Evolutionary conservation across 2,797 vertebrate genomes (phyloP), one percentile per base, ranked within the genome.

Genomic region (Holocentrus rufus): DNA sequence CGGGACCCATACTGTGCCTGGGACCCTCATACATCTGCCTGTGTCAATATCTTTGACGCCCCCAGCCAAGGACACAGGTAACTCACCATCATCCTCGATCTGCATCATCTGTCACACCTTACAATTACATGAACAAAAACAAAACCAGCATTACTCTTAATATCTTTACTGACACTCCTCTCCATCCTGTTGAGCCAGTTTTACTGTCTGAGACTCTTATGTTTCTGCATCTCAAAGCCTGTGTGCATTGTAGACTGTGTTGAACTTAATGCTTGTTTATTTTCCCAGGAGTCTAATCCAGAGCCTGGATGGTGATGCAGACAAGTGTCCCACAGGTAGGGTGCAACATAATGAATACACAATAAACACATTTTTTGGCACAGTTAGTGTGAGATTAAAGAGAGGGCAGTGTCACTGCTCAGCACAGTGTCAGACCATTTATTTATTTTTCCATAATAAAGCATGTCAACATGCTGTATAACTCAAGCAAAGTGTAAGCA

Each of bases 1-100:
- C 93, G 97, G 56, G 97, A 99, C 91, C 98, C 97, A 3, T 96
- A 98, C 79, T 99, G 98, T 23, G 96, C 96, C 74, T 99, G 98
- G 98, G 93, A 94, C 89, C 84, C 86, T 0, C 77, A 44, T 3
- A 10, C 81, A 5, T 64, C 86, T 0, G 79, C 91, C 69, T 99
- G 98, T 15, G 47, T 91, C 64, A 80, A 92, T 62, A 93, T 96
- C 88, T 85, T 93, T 34, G 90, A 94, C 46, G 74, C 54, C 47
- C 59, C 50, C 17, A 77, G 18, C 18, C 71, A 74, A 68, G 78
- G 20, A 72, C 93, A 58, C 7, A 22, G 95, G 97, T 98, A 94
- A 53, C 4, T 69, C 1, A 1, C 15, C n/a, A 9, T 44, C 8
- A 5, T 53, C 13, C 50, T 39, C 25, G 36, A 77, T 14, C 13